A percentile compares a stretch with the other conserved stretches of the same genome.
phyloP scores from a whole-genome alignment of 2,888 invertebrate species.

The Leucophora obtusa region DNA sequence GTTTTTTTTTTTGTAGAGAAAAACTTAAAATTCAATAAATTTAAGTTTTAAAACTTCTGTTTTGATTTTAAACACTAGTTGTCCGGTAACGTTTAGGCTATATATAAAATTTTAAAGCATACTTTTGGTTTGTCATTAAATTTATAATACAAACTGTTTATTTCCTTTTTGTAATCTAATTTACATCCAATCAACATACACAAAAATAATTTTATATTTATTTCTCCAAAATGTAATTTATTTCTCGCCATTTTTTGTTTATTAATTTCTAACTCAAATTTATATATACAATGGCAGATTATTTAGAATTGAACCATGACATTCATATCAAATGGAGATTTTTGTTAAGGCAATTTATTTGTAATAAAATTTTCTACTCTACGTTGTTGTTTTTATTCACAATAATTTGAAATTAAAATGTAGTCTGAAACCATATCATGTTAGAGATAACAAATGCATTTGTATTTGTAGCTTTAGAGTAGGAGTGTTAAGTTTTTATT shows the following conservation, averaged over 20 bases:
- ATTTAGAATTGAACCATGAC: background rate
- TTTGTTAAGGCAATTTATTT: slow-evolving; percentile 34
- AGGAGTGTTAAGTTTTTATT: background rate
- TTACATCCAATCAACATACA: too few relatives aligned
- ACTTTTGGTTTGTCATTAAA: too few relatives aligned
- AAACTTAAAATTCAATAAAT: too few relatives aligned
- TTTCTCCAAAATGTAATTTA: too few relatives aligned
- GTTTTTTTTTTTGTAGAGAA: too few relatives aligned
- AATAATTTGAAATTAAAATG: background rate
- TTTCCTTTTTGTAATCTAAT: too few relatives aligned
- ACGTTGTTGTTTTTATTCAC: background rate
- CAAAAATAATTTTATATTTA: too few relatives aligned
- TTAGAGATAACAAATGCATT: background rate
- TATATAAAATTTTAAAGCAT: too few relatives aligned
- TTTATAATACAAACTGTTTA: too few relatives aligned
- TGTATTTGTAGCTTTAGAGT: background rate
- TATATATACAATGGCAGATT: background rate
- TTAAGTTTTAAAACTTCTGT: too few relatives aligned
- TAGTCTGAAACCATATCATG: background rate
- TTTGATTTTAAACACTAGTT: too few relatives aligned
- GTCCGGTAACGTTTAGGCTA: too few relatives aligned
- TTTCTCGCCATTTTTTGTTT: background rate
- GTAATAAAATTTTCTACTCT: background rate
- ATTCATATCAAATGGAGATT: background rate
- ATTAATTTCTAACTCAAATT: background rate